Base-by-base conservation (phyloP, 2,888 invertebrate species). In the Fragum sueziense region DNA sequence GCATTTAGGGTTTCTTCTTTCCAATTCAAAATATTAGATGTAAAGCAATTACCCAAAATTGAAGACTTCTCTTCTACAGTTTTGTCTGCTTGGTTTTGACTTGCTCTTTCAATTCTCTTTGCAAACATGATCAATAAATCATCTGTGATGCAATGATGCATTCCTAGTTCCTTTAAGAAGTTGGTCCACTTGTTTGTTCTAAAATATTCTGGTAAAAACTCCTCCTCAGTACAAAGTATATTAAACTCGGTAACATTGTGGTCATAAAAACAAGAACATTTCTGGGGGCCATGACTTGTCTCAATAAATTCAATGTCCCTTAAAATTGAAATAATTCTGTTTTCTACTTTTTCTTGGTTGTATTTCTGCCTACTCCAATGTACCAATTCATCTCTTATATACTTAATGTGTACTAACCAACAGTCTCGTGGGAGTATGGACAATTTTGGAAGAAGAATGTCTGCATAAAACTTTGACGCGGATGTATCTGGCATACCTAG, bases 61-160 rank as follows among this genome's bases (percentile, higher is more conserved):
- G 11, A 17, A 25, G 71, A 72, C 14, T 62, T n/a, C 31, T 34
- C 22, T 20, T 27, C 29, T 25, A 6, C 29, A 27, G 14, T 33
- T 17, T 11, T n/a, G 7, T 14, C 1, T 70, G 25, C 20, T n/a
- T n/a, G n/a, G n/a, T n/a, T n/a, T n/a, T n/a, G n/a, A 29, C 47
- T 57, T 25, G 14, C 17, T 14, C 14, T 67, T 34, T 69, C 74
- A 27, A 78, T 47, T 29, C 59, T 33, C 22, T 14, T 27, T n/a
- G 78, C 70, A 65, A 74, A 78, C 1, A 34, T 22, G 22, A 70
- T 41, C 27, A 78, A 4, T 61, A 78, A 52, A 17, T 62, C 22
- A 67, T 74, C 80, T 33, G 70, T 68, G 20, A 74, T 34, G 47
- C 70, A 27, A n/a, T 29, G n/a, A n/a, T 57, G 70, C 25, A 74